These are phyloP conservation scores for Colostygia pectinataria DNA, from an alignment of 2,888 invertebrate genomes.

Conservation along the genomic window DNA sequence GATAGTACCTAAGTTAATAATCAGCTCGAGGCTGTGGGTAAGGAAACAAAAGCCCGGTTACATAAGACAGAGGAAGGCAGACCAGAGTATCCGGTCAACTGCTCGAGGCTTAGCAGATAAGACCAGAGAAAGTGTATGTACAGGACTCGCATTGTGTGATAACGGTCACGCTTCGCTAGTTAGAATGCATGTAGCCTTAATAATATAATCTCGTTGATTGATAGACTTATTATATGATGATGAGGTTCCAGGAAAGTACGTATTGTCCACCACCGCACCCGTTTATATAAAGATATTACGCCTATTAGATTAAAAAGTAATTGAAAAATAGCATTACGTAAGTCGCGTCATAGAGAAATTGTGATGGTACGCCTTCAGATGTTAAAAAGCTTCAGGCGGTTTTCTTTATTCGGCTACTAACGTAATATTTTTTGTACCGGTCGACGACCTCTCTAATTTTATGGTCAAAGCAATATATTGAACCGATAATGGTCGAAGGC, in stretches of 20 bases:
- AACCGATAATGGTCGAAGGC: conserved; percentile 68
- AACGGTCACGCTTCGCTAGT: conserved; percentile 66
- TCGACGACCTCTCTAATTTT: conserved; percentile 67
- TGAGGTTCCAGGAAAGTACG: conserved; percentile 65
- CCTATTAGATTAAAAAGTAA: conserved; percentile 57
- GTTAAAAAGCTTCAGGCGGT: conserved; percentile 67
- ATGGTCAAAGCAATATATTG: conserved; percentile 69
- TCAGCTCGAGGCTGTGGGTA: conserved; percentile 38
- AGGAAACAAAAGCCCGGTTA: conserved; percentile 35
- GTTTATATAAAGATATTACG: conserved; percentile 58
- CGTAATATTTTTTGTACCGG: conserved; percentile 58
- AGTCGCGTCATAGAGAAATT: conserved; percentile 67
- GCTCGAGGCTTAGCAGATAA: conserved; percentile 46
- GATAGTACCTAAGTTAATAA: conserved; percentile 24
- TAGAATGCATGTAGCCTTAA: conserved; percentile 58
- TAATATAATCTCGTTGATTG: conserved; percentile 71
- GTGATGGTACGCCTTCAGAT: conserved; percentile 63
- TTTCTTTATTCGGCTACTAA: conserved; percentile 67
- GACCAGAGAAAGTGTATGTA: conserved; percentile 58
- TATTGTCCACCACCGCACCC: conserved; percentile 56
- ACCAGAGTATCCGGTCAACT: conserved; percentile 41
- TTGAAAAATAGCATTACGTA: conserved; percentile 69
- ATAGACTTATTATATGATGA: conserved; percentile 72
- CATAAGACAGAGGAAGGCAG: conserved; percentile 33
- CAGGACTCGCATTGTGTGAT: conserved; percentile 50